phyloP scores from a whole-genome alignment of 2,113 vertebrate genomes.

The Himantopus leucocephalus region DNA sequence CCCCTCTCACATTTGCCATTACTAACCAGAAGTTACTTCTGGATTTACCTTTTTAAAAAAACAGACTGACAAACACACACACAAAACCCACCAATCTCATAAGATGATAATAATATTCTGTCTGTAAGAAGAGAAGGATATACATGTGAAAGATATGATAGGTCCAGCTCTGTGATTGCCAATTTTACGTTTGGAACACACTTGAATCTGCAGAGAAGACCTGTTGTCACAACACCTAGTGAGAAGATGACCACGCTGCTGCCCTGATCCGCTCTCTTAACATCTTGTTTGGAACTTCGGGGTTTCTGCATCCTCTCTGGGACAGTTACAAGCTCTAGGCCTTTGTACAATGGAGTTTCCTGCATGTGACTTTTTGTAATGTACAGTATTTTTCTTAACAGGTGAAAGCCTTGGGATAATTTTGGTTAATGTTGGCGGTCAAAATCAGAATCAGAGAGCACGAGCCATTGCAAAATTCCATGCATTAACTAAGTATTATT shows the following conservation, averaged over 20 bases:
- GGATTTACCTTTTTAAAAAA: background rate
- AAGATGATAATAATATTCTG: background rate
- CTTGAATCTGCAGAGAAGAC: background rate
- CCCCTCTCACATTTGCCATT: background rate
- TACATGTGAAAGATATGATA: background rate
- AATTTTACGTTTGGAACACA: background rate
- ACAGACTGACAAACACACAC: background rate
- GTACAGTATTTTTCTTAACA: background rate
- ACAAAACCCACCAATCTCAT: rapidly evolving
- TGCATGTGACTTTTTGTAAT: background rate
- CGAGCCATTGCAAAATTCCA: slow-evolving; percentile 20
- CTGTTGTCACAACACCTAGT: background rate
- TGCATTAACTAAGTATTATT: slow-evolving; percentile 22
- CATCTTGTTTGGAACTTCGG: background rate
- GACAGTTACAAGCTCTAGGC: background rate
- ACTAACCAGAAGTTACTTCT: background rate
- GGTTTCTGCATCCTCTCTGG: background rate
- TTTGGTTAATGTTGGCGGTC: background rate
- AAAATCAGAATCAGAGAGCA: slow-evolving; percentile 3
- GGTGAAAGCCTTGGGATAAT: background rate
- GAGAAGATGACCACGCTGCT: background rate
- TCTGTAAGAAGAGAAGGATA: background rate
- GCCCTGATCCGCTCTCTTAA: background rate
- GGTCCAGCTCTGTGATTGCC: background rate
- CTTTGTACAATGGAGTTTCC: background rate